These are phyloP conservation scores for Cricetomys ansorgei DNA, from an alignment of 2,113 vertebrate genomes.

Conservation along the genomic window DNA sequence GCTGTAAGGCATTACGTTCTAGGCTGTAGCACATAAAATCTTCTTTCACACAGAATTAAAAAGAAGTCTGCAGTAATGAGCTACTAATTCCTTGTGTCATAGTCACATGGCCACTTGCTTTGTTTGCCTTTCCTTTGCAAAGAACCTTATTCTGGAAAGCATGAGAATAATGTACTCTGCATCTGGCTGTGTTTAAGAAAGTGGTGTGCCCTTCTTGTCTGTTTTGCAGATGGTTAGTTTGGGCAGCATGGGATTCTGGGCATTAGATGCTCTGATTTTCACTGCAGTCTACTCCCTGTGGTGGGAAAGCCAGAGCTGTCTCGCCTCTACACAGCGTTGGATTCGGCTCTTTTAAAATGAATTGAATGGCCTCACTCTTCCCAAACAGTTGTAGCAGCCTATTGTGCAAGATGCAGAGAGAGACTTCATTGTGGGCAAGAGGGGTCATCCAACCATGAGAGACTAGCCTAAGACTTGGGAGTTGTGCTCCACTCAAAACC, in stretches of 20 bases:
- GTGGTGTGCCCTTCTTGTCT: neutral
- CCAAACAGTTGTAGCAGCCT: neutral
- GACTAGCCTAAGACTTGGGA: too few relatives aligned
- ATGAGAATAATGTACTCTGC: neutral
- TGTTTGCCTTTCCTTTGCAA: conserved; percentile 29
- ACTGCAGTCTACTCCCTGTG: neutral
- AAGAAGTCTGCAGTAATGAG: neutral
- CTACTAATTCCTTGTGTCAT: neutral
- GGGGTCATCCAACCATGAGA: neutral
- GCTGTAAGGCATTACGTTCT: neutral
- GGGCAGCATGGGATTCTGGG: neutral
- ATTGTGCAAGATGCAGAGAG: neutral
- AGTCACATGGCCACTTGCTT: neutral
- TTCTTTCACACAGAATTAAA: neutral
- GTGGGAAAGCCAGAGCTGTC: neutral
- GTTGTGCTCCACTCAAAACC: neutral
- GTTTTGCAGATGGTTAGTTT: neutral
- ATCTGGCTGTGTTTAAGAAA: neutral
- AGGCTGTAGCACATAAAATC: neutral
- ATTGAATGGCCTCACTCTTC: neutral
- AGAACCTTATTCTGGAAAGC: neutral
- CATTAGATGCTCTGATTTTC: accelerated
- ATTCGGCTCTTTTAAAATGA: neutral
- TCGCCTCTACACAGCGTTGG: too few relatives aligned
- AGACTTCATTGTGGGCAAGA: neutral